phyloP scores from a whole-genome alignment of 2,113 vertebrate genomes.

The Hepsetus odoe region DNA sequence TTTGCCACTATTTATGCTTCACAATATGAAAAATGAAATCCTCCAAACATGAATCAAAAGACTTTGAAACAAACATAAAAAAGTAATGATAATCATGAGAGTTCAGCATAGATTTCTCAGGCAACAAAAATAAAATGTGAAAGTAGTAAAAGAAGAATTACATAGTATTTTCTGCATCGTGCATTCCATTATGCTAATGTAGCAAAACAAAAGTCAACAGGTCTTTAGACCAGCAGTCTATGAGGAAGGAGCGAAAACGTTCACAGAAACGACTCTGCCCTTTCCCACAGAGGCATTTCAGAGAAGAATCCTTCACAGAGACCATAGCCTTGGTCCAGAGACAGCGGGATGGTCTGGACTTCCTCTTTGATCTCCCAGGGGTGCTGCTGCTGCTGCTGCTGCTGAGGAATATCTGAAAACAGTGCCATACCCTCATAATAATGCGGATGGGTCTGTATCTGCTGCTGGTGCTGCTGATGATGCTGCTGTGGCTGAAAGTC shows the following conservation, averaged over 20 bases:
- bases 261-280: constrained; percentile 77
- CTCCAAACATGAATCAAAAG: constrained; percentile 35
- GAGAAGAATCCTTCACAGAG: constrained; percentile 79
- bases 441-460: constrained; percentile 67
- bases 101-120: constrained; percentile 46
- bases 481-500: constrained; percentile 64
- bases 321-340: constrained; percentile 74
- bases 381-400: constrained; percentile 68
- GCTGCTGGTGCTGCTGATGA: constrained; percentile 68
- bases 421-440: constrained; percentile 71
- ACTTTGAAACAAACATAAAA: constrained; percentile 25
- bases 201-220: constrained; percentile 74
- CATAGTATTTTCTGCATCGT: constrained; percentile 48
- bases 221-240: constrained; percentile 49
- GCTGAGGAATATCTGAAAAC: constrained; percentile 65
- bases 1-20: constrained; percentile 53
- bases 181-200: constrained; percentile 75
- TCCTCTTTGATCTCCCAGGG: constrained; percentile 82
- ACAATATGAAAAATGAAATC: constrained; percentile 44
- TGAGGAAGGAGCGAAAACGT: constrained; percentile 35
- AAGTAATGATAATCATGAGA: constrained; percentile 46
- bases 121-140: constrained; percentile 39
- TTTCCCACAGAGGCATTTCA: constrained; percentile 80
- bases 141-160: constrained; percentile 51
- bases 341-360: constrained; percentile 67